These are phyloP conservation scores for Gallinago media DNA, from an alignment of 2,113 vertebrate species.

Conservation along the genomic window DNA sequence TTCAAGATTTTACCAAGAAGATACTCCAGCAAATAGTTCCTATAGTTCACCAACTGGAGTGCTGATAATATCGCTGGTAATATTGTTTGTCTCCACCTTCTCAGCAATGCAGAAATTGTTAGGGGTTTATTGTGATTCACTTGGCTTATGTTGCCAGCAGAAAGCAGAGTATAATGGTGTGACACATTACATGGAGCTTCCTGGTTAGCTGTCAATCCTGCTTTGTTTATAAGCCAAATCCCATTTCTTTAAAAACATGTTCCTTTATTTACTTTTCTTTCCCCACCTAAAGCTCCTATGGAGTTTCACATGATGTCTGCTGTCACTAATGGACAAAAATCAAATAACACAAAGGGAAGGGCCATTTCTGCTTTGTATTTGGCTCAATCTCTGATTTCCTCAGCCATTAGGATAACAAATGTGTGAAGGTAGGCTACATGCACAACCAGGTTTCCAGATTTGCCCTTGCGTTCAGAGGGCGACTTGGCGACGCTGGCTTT, in stretches of 20 bases:
- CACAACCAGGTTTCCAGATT: not conserved
- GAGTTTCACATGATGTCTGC: not conserved
- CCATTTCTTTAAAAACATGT: not conserved
- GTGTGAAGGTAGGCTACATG: not conserved
- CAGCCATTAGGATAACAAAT: not conserved
- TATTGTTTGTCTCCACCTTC: not conserved
- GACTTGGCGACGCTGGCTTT: not conserved
- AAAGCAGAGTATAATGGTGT: not conserved
- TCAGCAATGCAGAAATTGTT: not conserved
- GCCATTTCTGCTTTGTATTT: not conserved
- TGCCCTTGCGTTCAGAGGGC: not conserved
- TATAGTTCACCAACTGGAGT: not conserved
- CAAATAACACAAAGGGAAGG: not conserved
- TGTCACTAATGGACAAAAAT: not conserved
- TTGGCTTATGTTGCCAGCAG: not conserved
- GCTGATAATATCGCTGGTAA: not conserved
- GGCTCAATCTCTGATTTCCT: not conserved
- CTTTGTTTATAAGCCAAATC: conserved; percentile 23
- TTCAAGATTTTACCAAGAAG: not conserved
- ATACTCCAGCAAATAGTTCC: not conserved
- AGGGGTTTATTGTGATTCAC: conserved; percentile 33
- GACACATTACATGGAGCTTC: not conserved
- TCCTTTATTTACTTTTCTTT: not conserved
- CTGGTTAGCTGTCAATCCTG: conserved; percentile 1
- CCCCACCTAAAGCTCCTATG: not conserved